Evolutionary conservation across 2,888 invertebrate genomes (phyloP), one percentile per base, ranked within the genome.

Genomic region (Drosophila fulvimacula): DNA sequence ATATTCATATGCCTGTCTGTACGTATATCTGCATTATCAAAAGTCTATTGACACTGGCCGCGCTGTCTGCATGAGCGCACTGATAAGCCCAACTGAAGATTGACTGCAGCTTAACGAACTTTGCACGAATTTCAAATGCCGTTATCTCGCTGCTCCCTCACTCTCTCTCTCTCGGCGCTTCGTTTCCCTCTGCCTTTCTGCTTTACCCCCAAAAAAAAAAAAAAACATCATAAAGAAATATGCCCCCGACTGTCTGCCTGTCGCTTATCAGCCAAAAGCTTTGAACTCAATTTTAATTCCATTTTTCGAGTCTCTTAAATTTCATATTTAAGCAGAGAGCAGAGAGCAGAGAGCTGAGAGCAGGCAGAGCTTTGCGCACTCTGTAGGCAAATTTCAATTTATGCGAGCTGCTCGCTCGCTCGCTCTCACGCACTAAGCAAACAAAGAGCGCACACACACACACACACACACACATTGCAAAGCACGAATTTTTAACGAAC

Each of bases 11-110:
- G 10, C 24, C n/a, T 46, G 13, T 34, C 21, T 46, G 41, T 49
- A 6, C n/a, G 10, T 38, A n/a, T 32, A 30, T 67, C 44, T 38
- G 34, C 61, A 66, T 77, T 71, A 77, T 78, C 65, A 74, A 77
- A 77, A 77, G 83, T 85, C 75, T 80, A 78, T 85, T 80, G 89
- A 84, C 89, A 81, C 73, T 76, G 76, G 74, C 72, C 81, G 76
- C 76, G 73, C 88, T 80, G 86, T 86, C 86, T 86, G 80, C 80
- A 73, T 73, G 60, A 48, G 48, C 57, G 58, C 46, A 57, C 76
- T 89, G 82, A 89, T 89, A 82, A 84, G 79, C 62, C 51, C 53
- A 61, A 62, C 52, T 51, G 49, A 39, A 49, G 49, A 67, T 67
- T 56, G 67, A 32, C 30, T 56, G 67, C 73, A 61, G 73, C 78